phyloP scores from a whole-genome alignment of 2,113 vertebrate genomes.

The Cephalopholis sonnerati region DNA sequence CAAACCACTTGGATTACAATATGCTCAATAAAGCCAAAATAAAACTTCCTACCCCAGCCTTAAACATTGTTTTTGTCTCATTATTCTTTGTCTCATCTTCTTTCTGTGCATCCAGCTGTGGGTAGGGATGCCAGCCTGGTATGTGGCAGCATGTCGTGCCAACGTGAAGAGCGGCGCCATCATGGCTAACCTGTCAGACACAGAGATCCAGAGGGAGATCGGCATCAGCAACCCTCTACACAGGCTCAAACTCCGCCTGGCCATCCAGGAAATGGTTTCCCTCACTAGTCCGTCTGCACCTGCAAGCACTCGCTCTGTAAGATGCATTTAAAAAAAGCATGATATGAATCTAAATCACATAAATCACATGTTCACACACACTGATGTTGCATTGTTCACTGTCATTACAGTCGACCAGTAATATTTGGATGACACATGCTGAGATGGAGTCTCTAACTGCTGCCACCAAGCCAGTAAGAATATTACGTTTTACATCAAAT shows the following conservation, averaged over 20 bases:
- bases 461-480: slow-evolving; percentile 92
- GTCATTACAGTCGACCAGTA: slow-evolving; percentile 90
- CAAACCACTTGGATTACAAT: too few species aligned
- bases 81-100: not conserved
- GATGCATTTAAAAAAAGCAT: slow-evolving; percentile 3
- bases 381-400: slow-evolving; percentile 20
- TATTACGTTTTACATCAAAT: not conserved
- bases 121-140: slow-evolving; percentile 97
- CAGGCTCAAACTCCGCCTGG: slow-evolving; percentile 93
- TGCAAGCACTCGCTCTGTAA: slow-evolving; percentile 92
- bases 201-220: slow-evolving; percentile 95
- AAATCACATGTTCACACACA: not conserved
- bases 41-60: too few species aligned
- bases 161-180: slow-evolving; percentile 96
- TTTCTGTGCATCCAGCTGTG: slow-evolving; percentile 86
- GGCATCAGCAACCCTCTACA: slow-evolving; percentile 96
- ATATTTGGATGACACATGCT: slow-evolving; percentile 97
- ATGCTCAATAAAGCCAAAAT: too few species aligned
- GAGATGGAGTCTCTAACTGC: slow-evolving; percentile 95
- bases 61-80: not conserved
- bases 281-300: slow-evolving; percentile 94
- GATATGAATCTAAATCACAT: not conserved
- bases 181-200: slow-evolving; percentile 96
- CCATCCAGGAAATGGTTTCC: slow-evolving; percentile 97
- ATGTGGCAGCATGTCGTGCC: slow-evolving; percentile 93